Conservation (phyloP, 2,888 invertebrate species). For the Parasteatoda lunata region DNA sequence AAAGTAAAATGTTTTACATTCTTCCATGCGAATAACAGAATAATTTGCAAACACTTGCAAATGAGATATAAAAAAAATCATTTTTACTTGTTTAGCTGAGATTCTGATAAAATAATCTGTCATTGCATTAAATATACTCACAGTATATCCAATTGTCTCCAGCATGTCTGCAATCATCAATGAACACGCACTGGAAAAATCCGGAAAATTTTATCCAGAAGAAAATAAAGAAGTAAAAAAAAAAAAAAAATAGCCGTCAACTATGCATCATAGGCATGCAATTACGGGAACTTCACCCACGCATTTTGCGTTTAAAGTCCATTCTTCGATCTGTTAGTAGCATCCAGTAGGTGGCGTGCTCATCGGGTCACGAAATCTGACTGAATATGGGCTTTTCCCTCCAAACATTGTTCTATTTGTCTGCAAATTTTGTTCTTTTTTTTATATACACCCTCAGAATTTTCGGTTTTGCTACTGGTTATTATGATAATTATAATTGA, state of each 20-base stretch:
- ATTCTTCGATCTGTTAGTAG: slow-evolving; percentile 59
- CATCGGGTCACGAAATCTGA: slow-evolving; percentile 59
- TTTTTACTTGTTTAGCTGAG: too few species aligned
- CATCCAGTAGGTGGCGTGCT: slow-evolving; percentile 49
- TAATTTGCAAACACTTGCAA: too few species aligned
- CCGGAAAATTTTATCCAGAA: slow-evolving; percentile 11
- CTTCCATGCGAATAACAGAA: too few species aligned
- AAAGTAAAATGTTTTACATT: too few species aligned
- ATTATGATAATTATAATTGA: slow-evolving; percentile 67
- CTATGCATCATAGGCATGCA: slow-evolving; percentile 43
- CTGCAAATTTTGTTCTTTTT: slow-evolving; percentile 17
- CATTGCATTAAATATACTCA: not conserved
- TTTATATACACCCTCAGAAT: slow-evolving; percentile 6
- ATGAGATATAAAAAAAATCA: too few species aligned
- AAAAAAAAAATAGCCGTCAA: slow-evolving; percentile 46
- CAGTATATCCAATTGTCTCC: not conserved
- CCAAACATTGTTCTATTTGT: slow-evolving; percentile 43
- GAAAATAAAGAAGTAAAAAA: not conserved
- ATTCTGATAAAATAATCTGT: too few species aligned
- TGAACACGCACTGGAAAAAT: slow-evolving; percentile 32
- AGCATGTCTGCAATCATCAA: slow-evolving; percentile 17
- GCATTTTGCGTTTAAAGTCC: slow-evolving; percentile 23
- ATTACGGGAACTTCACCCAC: slow-evolving; percentile 48
- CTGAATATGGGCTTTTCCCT: slow-evolving; percentile 63
- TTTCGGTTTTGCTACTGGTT: slow-evolving; percentile 37